A percentile compares a stretch with the other conserved stretches of the same genome.
phyloP scores from a whole-genome alignment of 2,888 invertebrate species.

The Drosophila suboccidentalis region DNA sequence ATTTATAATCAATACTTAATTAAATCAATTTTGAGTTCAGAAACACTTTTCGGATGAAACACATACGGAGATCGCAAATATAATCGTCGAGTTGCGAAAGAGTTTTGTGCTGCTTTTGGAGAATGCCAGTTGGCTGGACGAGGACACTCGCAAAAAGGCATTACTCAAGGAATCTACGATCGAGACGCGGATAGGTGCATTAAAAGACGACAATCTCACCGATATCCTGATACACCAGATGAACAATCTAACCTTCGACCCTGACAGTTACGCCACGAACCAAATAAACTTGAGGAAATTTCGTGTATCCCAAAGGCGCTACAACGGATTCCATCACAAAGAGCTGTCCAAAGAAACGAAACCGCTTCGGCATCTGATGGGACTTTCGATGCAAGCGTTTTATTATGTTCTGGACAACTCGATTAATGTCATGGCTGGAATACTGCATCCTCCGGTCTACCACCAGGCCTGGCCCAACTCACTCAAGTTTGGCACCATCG shows the following conservation, averaged over 20 bases:
- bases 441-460: constrained; percentile 78
- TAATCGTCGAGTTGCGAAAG: constrained; percentile 77
- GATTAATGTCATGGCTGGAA: too few species aligned
- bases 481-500: constrained; percentile 81
- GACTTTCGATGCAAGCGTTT: too few species aligned
- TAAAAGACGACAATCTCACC: too few species aligned
- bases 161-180: too few species aligned
- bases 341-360: constrained; percentile 55
- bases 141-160: too few species aligned
- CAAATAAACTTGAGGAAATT: constrained; percentile 71
- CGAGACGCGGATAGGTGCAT: too few species aligned
- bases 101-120: too few species aligned
- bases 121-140: too few species aligned
- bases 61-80: constrained; percentile 59
- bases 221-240: constrained; percentile 68
- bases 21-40: constrained; percentile 27
- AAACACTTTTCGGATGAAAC: constrained; percentile 71
- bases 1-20: not conserved
- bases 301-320: constrained; percentile 45
- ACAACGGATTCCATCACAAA: constrained; percentile 31
- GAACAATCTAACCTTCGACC: constrained; percentile 59
- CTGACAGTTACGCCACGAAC: constrained; percentile 68
- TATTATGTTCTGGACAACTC: too few species aligned
- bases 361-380: too few species aligned
- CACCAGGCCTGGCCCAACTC: constrained; percentile 80